Evolutionary conservation across 2,797 vertebrate species (phyloP).

Genomic region (Orestias chungarensis): DNA sequence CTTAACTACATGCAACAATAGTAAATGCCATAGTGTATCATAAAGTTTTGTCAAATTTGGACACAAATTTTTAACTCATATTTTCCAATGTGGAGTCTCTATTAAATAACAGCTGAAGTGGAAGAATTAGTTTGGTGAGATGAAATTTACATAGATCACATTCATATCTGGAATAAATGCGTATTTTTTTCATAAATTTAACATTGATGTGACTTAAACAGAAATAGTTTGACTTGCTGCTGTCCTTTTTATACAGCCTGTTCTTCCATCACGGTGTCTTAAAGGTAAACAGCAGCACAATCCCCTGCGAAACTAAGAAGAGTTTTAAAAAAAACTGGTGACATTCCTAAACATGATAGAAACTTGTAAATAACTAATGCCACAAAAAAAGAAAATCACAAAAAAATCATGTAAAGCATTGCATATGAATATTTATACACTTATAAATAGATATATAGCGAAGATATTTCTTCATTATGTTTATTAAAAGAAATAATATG

Average conservation of each 20-base stretch:
- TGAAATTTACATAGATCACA: conserved; percentile 32
- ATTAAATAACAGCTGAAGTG: neutral
- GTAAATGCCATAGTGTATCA: no score
- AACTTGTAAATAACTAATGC: conserved; percentile 75
- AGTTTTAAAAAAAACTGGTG: conserved; percentile 46
- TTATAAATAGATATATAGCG: conserved; percentile 15
- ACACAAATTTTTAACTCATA: neutral
- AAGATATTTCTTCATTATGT: conserved; percentile 44
- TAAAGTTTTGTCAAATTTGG: neutral
- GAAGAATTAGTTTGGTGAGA: neutral
- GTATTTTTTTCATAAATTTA: conserved; percentile 2
- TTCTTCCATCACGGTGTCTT: conserved; percentile 44
- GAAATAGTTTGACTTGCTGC: neutral
- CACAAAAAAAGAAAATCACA: conserved; percentile 67
- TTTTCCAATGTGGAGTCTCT: neutral
- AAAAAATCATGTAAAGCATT: conserved; percentile 45
- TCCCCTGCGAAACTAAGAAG: conserved; percentile 59
- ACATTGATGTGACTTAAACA: neutral
- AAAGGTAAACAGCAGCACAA: conserved; percentile 71
- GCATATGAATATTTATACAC: conserved; percentile 38
- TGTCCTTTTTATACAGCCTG: neutral
- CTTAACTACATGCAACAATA: neutral
- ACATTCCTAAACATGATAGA: conserved; percentile 62
- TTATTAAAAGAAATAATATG: conserved; percentile 51
- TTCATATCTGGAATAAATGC: conserved; percentile 6